These are phyloP conservation scores for Apeltes quadracus DNA, from an alignment of 2,113 vertebrate genomes.

Conservation along the genomic window DNA sequence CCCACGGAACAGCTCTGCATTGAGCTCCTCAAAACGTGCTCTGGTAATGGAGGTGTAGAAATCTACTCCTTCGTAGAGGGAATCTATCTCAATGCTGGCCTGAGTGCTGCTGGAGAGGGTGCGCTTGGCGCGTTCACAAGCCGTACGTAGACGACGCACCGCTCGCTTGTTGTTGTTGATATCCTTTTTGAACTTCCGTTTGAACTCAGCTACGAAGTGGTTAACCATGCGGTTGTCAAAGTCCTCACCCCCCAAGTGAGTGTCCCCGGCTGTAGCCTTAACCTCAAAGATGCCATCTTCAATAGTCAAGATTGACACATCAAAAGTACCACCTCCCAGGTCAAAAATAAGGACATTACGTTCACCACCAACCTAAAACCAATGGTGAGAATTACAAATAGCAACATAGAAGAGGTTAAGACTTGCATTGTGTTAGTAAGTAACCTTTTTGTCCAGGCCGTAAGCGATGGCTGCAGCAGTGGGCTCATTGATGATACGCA, in stretches of 20 bases:
- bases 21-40: slow-evolving; percentile 91
- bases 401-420: neutral
- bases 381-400: slow-evolving; percentile 10
- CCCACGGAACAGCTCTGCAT: slow-evolving; percentile 90
- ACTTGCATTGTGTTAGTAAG: neutral
- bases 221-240: slow-evolving; percentile 92
- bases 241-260: slow-evolving; percentile 91
- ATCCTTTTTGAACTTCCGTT: slow-evolving; percentile 91
- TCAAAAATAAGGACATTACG: slow-evolving; percentile 92
- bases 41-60: slow-evolving; percentile 93
- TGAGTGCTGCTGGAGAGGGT: slow-evolving; percentile 93
- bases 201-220: slow-evolving; percentile 91
- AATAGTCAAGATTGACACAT: slow-evolving; percentile 91
- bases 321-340: slow-evolving; percentile 91
- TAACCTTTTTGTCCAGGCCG: slow-evolving; percentile 88
- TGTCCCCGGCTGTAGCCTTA: slow-evolving; percentile 91
- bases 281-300: slow-evolving; percentile 96
- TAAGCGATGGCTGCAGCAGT: slow-evolving; percentile 94
- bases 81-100: slow-evolving; percentile 92
- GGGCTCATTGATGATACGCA: slow-evolving; percentile 92
- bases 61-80: slow-evolving; percentile 88
- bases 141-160: slow-evolving; percentile 87
- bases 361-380: slow-evolving; percentile 84
- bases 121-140: slow-evolving; percentile 90
- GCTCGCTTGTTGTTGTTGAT: slow-evolving; percentile 90